These are phyloP conservation scores for Smithornis capensis DNA, from an alignment of 2,113 vertebrate species.

Conservation along the genomic window DNA sequence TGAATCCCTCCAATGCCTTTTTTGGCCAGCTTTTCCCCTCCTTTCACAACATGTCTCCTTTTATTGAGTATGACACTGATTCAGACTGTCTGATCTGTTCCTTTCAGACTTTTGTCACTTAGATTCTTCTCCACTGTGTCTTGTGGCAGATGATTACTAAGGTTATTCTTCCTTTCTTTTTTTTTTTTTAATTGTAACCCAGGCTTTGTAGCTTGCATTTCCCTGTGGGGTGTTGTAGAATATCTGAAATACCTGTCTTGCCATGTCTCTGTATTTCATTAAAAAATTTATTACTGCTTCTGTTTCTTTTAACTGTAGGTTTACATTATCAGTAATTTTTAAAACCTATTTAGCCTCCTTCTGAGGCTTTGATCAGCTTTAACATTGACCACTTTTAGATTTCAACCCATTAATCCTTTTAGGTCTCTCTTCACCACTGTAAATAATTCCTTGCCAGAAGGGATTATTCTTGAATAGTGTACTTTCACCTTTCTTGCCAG, in stretches of 20 bases:
- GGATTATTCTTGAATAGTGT: not conserved
- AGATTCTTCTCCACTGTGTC: not conserved
- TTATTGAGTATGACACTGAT: not conserved
- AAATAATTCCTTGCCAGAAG: constrained; percentile 16
- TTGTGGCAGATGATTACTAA: not conserved
- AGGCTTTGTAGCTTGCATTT: not conserved
- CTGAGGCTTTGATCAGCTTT: not conserved
- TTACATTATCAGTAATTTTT: not conserved
- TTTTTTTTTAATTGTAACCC: not conserved
- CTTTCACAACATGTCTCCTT: not conserved
- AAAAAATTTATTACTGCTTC: not conserved
- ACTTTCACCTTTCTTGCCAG: constrained; percentile 6
- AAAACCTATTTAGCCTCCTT: not conserved
- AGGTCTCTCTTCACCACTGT: not conserved
- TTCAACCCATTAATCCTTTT: not conserved
- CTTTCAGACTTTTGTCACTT: not conserved
- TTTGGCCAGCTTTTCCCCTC: not conserved
- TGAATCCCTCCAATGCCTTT: constrained; percentile 5
- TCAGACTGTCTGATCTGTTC: not conserved
- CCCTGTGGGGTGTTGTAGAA: not conserved
- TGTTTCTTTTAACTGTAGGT: not conserved
- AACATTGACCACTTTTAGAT: not conserved
- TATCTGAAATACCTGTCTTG: not conserved
- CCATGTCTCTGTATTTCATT: not conserved
- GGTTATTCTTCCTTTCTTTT: not conserved